Evolutionary conservation across 2,797 vertebrate species (phyloP).

Genomic region (Parauchenoglanis punctatus): DNA sequence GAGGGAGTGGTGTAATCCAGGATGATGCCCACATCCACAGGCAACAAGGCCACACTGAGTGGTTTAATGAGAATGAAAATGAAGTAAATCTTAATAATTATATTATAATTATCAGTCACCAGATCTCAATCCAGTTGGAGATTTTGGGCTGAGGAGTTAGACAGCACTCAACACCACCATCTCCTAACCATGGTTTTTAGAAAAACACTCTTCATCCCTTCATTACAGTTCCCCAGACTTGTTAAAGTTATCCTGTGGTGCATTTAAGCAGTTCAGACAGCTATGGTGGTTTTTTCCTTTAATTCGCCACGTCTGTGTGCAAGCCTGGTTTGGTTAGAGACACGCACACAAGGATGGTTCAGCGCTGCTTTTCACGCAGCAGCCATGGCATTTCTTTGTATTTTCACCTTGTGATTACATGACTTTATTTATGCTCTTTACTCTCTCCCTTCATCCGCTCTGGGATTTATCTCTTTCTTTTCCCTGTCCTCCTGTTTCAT

Average conservation of each 20-base stretch:
- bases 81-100: too few species aligned
- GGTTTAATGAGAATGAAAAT: not conserved
- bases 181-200: not conserved
- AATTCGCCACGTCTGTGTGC: constrained; percentile 1
- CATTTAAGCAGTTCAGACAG: not conserved
- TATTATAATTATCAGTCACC: not conserved
- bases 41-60: not conserved
- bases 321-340: not conserved
- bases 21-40: not conserved
- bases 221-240: not conserved
- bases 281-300: not conserved
- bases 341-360: not conserved
- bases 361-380: constrained; percentile 19
- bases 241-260: not conserved
- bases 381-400: constrained; percentile 41
- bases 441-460: constrained; percentile 25
- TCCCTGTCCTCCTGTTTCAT: not conserved
- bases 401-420: constrained; percentile 64
- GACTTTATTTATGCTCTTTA: constrained; percentile 44
- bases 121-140: not conserved
- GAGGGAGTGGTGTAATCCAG: not conserved
- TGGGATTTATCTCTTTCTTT: constrained; percentile 13
- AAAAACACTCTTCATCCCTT: not conserved
- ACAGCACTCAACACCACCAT: not conserved
- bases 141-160: not conserved